phyloP scores from a whole-genome alignment of 2,888 invertebrate species.

The Pyrrhia umbra region DNA sequence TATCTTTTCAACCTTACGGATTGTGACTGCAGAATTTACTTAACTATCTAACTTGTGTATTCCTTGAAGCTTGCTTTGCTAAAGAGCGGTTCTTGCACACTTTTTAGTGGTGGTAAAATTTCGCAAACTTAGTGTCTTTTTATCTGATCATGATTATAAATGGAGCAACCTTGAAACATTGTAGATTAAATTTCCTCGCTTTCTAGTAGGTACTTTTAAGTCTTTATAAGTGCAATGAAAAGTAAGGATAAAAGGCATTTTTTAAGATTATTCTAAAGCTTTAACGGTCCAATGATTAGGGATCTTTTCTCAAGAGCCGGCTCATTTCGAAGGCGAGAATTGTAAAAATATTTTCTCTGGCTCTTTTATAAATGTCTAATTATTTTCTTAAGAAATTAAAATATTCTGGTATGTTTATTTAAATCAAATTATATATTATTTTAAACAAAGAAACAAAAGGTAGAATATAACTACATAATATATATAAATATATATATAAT shows the following conservation, averaged over 20 bases:
- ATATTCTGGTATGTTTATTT: constrained; percentile 14
- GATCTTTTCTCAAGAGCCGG: constrained; percentile 16
- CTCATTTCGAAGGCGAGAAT: constrained; percentile 19
- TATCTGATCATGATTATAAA: constrained; percentile 31
- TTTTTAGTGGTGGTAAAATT: constrained; percentile 29
- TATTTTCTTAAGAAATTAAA: constrained; percentile 20
- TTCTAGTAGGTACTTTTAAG: background rate
- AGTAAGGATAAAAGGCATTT: constrained; percentile 16
- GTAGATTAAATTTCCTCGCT: background rate
- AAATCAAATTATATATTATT: constrained; percentile 3
- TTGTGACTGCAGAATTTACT: constrained; percentile 61
- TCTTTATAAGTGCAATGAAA: constrained; percentile 8
- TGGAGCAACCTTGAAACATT: constrained; percentile 9
- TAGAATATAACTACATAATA: no score
- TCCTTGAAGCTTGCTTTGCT: constrained; percentile 29
- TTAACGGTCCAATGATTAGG: constrained; percentile 36
- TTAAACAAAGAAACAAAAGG: constrained; percentile 22
- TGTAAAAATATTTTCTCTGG: constrained; percentile 38
- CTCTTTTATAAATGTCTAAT: constrained; percentile 4
- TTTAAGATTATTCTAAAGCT: constrained; percentile 24
- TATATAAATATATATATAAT: no score
- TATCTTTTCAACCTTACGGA: constrained; percentile 66
- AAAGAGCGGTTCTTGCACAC: constrained; percentile 26
- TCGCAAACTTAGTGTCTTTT: constrained; percentile 39
- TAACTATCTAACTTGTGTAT: constrained; percentile 55